Base-by-base conservation (phyloP, 2,797 vertebrate genomes). In the Melanotaenia parkinsoni region DNA sequence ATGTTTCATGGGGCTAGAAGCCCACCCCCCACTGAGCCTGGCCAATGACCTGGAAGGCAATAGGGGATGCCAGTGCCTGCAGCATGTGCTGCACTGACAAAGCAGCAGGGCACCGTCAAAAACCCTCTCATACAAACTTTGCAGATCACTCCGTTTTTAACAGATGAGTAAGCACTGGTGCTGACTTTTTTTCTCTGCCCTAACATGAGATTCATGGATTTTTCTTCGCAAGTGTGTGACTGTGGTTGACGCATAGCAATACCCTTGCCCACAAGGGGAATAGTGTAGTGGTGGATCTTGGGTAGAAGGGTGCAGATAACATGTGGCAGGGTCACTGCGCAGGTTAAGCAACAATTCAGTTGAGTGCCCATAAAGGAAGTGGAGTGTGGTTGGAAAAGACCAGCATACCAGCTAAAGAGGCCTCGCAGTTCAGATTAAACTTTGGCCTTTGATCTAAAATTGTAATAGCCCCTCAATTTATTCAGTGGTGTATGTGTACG, bases 71-170 rank as follows among this genome's bases (percentile, higher is more conserved):
- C 88, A 95, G 94, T 77, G 95, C 95, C 95, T 91, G 89, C 91
- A 95, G 95, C 95, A 94, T 95, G 95, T 93, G 95, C 93, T 94
- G 89, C 92, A 84, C 93, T 91, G 94, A 95, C 92, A 94, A 58
- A 96, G 95, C 96, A 96, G 96, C 95, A 96, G 95, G 95, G 92
- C 93, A 95, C 94, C 91, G 68, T 95, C 94, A 95, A 92, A 96
- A 93, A 89, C 90, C 92, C 89, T 95, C 92, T 90, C 90, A 83
- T 93, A 95, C 92, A 95, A 95, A 95, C 93, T 95, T 94, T 91
- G 92, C 84, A 73, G 93, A 93, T 91, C 95, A 92, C 94, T 95
- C 84, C 50, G 93, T 90, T 95, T 93, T 95, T 95, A 95, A 95
- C 95, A 95, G 94, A 95, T 94, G 95, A 96, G 95, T 96, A 96